These are phyloP conservation scores for Pyrocoelia pectoralis DNA, from an alignment of 2,888 invertebrate genomes.

Conservation along the genomic window DNA sequence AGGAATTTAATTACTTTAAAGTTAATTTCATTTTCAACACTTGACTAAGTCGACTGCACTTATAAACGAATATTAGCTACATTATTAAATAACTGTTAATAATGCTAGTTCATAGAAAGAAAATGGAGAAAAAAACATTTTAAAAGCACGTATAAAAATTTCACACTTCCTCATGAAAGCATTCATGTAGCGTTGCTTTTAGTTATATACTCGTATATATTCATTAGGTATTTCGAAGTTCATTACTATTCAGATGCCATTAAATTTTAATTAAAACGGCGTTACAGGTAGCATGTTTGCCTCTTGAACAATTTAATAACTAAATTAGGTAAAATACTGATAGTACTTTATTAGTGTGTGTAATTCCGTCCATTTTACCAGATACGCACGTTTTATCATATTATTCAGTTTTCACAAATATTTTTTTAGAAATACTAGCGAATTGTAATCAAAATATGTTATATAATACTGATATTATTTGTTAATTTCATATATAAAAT, in stretches of 20 bases:
- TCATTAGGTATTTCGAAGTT: too few relatives aligned
- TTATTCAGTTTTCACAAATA: too few relatives aligned
- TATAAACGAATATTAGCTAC: conserved; percentile 29
- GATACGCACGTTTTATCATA: too few relatives aligned
- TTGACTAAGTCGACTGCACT: conserved; percentile 17
- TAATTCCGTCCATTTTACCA: too few relatives aligned
- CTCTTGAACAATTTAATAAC: neutral
- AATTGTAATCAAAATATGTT: too few relatives aligned
- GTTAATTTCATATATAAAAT: conserved; percentile 8
- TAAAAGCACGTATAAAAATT: too few relatives aligned
- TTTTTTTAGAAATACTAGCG: too few relatives aligned
- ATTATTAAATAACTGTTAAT: conserved; percentile 23
- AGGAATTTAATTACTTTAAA: conserved; percentile 31
- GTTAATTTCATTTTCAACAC: conserved; percentile 29
- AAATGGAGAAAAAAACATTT: neutral
- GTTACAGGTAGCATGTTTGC: neutral
- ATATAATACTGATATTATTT: neutral
- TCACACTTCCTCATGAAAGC: too few relatives aligned
- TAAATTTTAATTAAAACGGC: neutral
- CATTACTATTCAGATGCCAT: neutral
- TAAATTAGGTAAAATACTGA: too few relatives aligned
- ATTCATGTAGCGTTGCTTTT: too few relatives aligned
- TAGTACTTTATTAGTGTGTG: too few relatives aligned
- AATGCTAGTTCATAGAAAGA: neutral
- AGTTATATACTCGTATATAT: too few relatives aligned